Percentiles rank a stretch among this genome's conserved stretches.
Evolutionary conservation across 2,113 vertebrate species (phyloP).

Genomic region (Callipepla californica): DNA sequence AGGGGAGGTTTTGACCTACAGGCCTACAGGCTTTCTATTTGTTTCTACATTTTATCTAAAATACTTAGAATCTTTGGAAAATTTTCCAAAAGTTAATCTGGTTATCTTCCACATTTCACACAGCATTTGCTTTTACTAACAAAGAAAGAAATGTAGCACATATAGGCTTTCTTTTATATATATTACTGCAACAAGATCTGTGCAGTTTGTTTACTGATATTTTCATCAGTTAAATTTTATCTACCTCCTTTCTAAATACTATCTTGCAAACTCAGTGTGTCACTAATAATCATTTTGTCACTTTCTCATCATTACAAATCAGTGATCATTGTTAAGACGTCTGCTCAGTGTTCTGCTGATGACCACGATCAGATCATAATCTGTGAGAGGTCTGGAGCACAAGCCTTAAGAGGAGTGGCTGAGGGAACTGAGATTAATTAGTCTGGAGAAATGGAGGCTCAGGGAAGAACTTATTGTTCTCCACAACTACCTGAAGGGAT

Average conservation of each 20-base stretch:
- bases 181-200: not conserved
- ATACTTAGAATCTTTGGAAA: not conserved
- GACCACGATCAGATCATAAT: not conserved
- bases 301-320: not conserved
- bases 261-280: not conserved
- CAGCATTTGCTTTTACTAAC: not conserved
- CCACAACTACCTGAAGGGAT: too few species aligned
- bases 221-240: slow-evolving; percentile 1
- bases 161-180: too few species aligned
- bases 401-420: too few species aligned
- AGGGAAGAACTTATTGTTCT: too few species aligned
- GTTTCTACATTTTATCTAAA: not conserved
- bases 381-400: too few species aligned
- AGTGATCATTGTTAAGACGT: not conserved
- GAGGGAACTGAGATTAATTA: too few species aligned
- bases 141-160: not conserved
- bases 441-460: too few species aligned
- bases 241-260: not conserved
- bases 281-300: not conserved
- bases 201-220: not conserved
- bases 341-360: not conserved
- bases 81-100: not conserved
- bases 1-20: not conserved
- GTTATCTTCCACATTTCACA: not conserved
- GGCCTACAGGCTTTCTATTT: not conserved